Base-by-base conservation (phyloP, 2,113 vertebrate species). In the Podarcis raffonei region DNA sequence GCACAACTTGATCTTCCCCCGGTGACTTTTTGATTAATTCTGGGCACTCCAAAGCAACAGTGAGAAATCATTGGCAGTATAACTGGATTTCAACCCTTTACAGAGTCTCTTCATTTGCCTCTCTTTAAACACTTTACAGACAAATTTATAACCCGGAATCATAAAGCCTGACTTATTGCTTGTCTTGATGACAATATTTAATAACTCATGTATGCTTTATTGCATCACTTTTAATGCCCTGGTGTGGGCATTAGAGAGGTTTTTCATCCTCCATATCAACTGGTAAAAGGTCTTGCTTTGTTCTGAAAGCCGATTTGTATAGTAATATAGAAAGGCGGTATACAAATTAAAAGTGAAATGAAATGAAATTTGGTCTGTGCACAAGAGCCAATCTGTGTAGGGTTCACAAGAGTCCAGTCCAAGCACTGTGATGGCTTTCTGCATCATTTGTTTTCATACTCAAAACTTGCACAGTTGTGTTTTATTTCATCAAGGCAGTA, bases 81-180 rank as follows among this genome's bases (percentile, higher is more conserved):
- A 66, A 83, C 84, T 79, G 84, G 65, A 89, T 92, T 95, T 94
- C 92, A 92, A 90, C 48, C 93, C 95, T 96, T 93, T 85, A 79
- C 85, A 6, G 18, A 88, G 75, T 86, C 89, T 62, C 15, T 93
- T 92, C 93, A 93, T 94, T 94, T 94, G 95, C 94, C 96, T 96
- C 95, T 93, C 92, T 96, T 95, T 95, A 96, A 96, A 95, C 6
- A 48, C 91, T 96, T 95, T 77, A 92, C 0, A 27, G 91, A 94
- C 95, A 90, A 96, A 96, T 95, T 96, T 96, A 94, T 96, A 95
- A 96, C 95, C 93, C 91, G 93, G 92, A 95, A 89, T 93, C 90
- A 96, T 96, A 96, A 97, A 95, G 92, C n/a, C 95, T 96, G 95
- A 96, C 95, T 96, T 96, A 95, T 96, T 91, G 90, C 90, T 96